Base-by-base conservation (phyloP, 2,113 vertebrate species). In the Genyomyrus donnyi region DNA sequence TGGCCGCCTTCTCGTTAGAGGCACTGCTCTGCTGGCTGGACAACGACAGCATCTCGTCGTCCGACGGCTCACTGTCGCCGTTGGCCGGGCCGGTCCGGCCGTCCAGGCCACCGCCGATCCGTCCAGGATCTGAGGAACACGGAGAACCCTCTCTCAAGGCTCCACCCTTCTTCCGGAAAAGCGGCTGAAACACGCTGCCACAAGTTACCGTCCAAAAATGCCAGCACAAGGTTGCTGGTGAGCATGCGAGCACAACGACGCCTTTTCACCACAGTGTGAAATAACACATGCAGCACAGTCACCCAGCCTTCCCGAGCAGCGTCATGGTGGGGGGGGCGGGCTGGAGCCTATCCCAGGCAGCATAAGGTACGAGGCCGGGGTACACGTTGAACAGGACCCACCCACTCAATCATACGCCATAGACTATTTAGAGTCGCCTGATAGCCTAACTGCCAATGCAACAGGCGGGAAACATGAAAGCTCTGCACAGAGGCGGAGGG, bases 11-110 rank as follows among this genome's bases (percentile, higher is more conserved):
- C 91, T 97, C 97, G 0, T 94, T 94, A 0, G 95, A 97, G 91
- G 96, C 93, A 21, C 93, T 97, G 92, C 97, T 97, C 88, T 97
- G 97, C 91, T 99, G 98, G 92, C 97, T 98, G 89, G 98, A 98
- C 89, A 99, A 96, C 13, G 98, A 98, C 91, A 99, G 97, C 94
- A 99, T 98, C 94, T 99, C 98, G 17, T 99, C 98, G 0, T 99
- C 98, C 0, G 98, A 99, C n/a, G 97, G 97, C 90, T 99, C 98
- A 11, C 98, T 99, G 92, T 99, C 98, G 92, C 98, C 97, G 8
- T 96, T 96, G 88, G 96, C 96, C 2, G 97, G 95, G 2, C 96
- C 97, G 70, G 96, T 95, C 9, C 96, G 96, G 84, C 97, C 96
- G 9, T 98, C 98, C 35, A 95, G 94, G 85, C 95, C 96, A 58